These are phyloP conservation scores for Falco naumanni DNA, from an alignment of 2,797 vertebrate species.

Conservation along the genomic window DNA sequence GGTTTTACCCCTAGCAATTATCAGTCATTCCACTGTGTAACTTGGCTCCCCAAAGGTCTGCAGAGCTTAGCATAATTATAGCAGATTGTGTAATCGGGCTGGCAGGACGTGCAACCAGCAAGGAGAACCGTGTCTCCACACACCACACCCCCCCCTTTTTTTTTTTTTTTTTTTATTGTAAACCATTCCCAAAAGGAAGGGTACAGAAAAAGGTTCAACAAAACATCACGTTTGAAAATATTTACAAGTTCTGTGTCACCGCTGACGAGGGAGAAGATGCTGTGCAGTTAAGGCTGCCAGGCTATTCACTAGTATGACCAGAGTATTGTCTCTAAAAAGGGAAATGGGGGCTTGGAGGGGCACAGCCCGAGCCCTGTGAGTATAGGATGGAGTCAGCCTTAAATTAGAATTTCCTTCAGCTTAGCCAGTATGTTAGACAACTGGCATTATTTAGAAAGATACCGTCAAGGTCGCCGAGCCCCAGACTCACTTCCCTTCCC, in stretches of 20 bases:
- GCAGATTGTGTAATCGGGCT: conserved; percentile 49
- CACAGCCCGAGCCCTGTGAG: background rate
- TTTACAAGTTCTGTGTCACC: conserved; percentile 37
- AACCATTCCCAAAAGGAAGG: background rate
- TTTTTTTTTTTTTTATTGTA: background rate
- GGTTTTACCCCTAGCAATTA: conserved; percentile 65
- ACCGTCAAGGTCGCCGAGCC: background rate
- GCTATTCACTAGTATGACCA: background rate
- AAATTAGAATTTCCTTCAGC: conserved; percentile 11
- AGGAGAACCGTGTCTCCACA: background rate
- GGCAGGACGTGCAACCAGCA: conserved; percentile 33
- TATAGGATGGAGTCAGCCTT: background rate
- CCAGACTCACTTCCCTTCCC: background rate
- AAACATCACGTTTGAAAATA: conserved; percentile 51
- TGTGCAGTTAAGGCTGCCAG: conserved; percentile 16
- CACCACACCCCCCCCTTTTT: background rate
- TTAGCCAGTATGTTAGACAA: background rate
- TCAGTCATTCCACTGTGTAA: conserved; percentile 52
- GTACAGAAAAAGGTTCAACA: conserved; percentile 44
- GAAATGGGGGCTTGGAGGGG: background rate
- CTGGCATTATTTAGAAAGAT: background rate
- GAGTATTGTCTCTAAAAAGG: background rate
- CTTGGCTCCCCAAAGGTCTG: conserved; percentile 41
- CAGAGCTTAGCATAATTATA: conserved; percentile 41
- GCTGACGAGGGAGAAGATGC: conserved; percentile 37